phyloP scores from a whole-genome alignment of 2,888 invertebrate genomes.

The Tipula helvola region DNA sequence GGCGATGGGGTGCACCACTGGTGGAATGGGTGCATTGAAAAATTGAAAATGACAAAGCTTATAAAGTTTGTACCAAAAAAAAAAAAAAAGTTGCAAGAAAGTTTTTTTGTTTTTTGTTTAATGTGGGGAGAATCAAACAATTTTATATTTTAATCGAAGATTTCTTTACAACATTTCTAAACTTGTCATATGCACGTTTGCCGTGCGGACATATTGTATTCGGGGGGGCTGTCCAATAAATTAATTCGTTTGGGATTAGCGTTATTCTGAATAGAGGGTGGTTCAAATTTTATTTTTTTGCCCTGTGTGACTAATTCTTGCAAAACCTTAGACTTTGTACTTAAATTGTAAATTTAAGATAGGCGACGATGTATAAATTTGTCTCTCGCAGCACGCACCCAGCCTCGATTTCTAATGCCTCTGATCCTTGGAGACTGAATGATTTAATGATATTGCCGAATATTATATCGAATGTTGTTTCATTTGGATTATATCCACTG shows the following conservation, averaged over 20 bases:
- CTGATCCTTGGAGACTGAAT: no score
- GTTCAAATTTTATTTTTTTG: no score
- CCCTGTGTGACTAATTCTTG: no score
- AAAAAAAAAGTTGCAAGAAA: not conserved
- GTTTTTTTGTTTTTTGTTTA: not conserved
- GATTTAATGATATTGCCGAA: no score
- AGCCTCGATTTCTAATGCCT: no score
- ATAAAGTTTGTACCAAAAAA: not conserved
- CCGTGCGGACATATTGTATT: not conserved
- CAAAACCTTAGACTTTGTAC: no score
- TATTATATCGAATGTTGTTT: no score
- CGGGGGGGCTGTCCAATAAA: not conserved
- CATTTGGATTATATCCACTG: no score
- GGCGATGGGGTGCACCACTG: not conserved
- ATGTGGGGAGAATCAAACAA: not conserved
- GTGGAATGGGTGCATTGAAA: not conserved
- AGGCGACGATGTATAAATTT: no score
- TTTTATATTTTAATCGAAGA: not conserved
- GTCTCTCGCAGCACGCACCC: no score
- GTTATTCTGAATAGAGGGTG: no score
- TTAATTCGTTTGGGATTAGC: not conserved
- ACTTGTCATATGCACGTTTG: not conserved
- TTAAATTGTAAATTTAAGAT: no score
- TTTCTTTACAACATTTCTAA: not conserved
- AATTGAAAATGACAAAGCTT: not conserved